Evolutionary conservation across 2,113 vertebrate species (phyloP), one percentile per base, ranked within the genome.

Genomic region (Anolis carolinensis): DNA sequence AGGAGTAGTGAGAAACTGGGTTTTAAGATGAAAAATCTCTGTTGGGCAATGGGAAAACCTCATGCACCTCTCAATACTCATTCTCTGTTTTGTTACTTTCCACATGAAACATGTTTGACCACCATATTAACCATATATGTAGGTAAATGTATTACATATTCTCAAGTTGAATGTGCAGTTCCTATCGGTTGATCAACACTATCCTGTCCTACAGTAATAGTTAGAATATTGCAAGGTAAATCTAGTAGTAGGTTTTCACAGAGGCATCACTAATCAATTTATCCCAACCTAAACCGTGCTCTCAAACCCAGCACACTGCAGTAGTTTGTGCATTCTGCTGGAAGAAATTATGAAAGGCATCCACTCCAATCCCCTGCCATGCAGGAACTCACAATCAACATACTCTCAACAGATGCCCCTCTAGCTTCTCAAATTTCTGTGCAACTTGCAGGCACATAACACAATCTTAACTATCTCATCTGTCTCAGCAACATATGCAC

Each of bases 221-320:
- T 52, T 50, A 71, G 21, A 20, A 32, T 52, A 32, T 7, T 50
- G 30, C 81, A 71, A 71, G 48, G 65, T 44, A 44, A 44, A 44
- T 44, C 39, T 75, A 8, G 5, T n/a, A 0, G 5, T 0, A 1
- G 14, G 4, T 55, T 77, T 72, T 82, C 72, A 39, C 10, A 48
- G 6, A 71, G 18, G 0, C 0, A 0, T 20, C 59, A 0, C 0
- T 59, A 6, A n/a, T 1, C 3, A 0, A 20, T 23, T 2, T 50
- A 74, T 73, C 36, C 8, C 5, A n/a, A 59, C 2, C 36, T 10
- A 74, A 74, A 11, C 36, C 23, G 72, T 20, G 48, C 55, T 59
- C 55, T 59, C 14, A 59, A 44, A 44, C 2, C 39, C 39, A 44
- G 39, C 39, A 44, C 39, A 44, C 3, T 44, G 39, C 2, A 44